Percentiles rank a stretch among this genome's conserved stretches.
Conservation (phyloP, 1,140 invertebrate species). For the Euwallacea similis region DNA sequence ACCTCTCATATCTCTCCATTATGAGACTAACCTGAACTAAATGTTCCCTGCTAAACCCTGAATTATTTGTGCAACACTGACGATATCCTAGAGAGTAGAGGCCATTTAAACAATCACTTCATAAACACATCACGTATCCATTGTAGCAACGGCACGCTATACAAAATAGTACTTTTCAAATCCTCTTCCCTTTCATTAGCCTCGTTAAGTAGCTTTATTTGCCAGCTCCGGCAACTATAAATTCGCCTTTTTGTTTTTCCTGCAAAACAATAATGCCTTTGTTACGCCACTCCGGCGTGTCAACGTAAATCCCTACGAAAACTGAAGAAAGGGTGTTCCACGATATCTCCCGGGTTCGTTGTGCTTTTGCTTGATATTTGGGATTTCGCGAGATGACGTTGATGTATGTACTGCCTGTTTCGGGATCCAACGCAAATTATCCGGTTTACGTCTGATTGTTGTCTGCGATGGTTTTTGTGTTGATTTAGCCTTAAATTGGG, state of each 20-base stretch:
- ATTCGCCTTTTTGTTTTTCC: slow-evolving; percentile 9
- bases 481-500: too few relatives aligned
- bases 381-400: slow-evolving; percentile 1
- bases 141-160: too few relatives aligned
- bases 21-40: too few relatives aligned
- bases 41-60: too few relatives aligned
- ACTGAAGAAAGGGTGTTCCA: slow-evolving; percentile 6
- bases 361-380: neutral
- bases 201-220: slow-evolving; percentile 9
- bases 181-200: neutral
- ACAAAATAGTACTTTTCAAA: neutral
- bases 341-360: neutral
- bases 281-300: neutral
- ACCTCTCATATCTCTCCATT: too few relatives aligned
- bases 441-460: too few relatives aligned
- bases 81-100: too few relatives aligned
- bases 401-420: neutral
- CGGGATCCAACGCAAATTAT: too few relatives aligned
- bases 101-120: too few relatives aligned
- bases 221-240: slow-evolving; percentile 3
- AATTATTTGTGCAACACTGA: too few relatives aligned
- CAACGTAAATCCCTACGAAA: slow-evolving; percentile 5
- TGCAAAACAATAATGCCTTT: slow-evolving; percentile 1
- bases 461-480: too few relatives aligned
- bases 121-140: too few relatives aligned